phyloP scores from a whole-genome alignment of 2,113 vertebrate genomes.

The Eclectus roratus region DNA sequence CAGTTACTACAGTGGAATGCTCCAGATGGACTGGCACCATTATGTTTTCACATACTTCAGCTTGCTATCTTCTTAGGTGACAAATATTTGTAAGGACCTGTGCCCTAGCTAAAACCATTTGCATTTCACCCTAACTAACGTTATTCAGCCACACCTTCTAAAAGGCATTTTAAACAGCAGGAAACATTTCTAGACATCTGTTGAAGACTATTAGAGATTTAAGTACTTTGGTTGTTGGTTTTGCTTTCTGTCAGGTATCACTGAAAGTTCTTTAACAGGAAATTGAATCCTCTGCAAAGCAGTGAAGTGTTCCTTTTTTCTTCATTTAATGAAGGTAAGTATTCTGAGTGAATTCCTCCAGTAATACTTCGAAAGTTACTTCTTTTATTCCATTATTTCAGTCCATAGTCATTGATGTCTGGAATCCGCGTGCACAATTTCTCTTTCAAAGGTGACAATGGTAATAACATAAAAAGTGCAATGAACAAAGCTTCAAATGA shows the following conservation, averaged over 20 bases:
- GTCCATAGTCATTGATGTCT: background rate
- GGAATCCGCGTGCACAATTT: background rate
- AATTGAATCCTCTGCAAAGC: background rate
- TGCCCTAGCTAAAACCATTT: background rate
- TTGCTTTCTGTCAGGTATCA: background rate
- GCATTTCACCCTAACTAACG: background rate
- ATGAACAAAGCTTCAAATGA: background rate
- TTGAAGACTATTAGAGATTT: background rate
- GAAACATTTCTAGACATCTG: background rate
- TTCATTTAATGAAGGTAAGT: background rate
- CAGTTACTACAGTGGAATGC: background rate
- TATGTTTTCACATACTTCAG: background rate
- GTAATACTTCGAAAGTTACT: background rate
- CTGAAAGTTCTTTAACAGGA: background rate
- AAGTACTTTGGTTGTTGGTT: background rate
- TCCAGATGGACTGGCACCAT: background rate
- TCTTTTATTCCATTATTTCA: background rate
- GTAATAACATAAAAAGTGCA: background rate
- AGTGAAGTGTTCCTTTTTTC: background rate
- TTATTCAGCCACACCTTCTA: background rate
- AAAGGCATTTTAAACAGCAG: background rate
- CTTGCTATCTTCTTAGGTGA: background rate
- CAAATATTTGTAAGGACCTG: fast-evolving
- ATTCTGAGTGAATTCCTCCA: background rate
- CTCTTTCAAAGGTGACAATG: background rate